These are phyloP conservation scores for Lipophrys pholis DNA, from an alignment of 2,113 vertebrate genomes.

Conservation along the genomic window DNA sequence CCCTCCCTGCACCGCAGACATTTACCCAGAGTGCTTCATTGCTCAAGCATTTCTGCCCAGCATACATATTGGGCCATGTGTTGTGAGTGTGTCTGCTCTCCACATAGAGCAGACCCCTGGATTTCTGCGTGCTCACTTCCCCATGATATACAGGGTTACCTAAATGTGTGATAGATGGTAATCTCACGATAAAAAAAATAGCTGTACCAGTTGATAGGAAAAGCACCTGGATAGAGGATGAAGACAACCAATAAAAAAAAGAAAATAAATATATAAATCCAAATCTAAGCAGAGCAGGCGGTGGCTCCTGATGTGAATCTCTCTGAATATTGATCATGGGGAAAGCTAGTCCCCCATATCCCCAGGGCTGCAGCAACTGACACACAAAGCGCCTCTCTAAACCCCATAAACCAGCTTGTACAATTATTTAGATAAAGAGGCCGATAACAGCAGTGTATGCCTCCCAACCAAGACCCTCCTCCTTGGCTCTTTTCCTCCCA, in stretches of 20 bases:
- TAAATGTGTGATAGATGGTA: constrained; percentile 57
- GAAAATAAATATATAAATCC: constrained; percentile 76
- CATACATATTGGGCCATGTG: constrained; percentile 47
- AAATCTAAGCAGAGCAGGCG: constrained; percentile 83
- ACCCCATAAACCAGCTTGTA: constrained; percentile 82
- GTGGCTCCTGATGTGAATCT: constrained; percentile 92
- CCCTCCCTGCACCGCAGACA: constrained; percentile 51
- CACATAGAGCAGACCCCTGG: constrained; percentile 33
- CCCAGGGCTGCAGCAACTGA: constrained; percentile 84
- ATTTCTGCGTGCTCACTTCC: constrained; percentile 48
- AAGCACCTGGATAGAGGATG: constrained; percentile 50
- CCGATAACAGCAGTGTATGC: constrained; percentile 81
- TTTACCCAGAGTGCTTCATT: constrained; percentile 65
- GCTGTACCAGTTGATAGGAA: constrained; percentile 51
- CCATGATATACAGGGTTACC: constrained; percentile 37
- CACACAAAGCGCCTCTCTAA: constrained; percentile 82
- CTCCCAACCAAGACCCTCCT: constrained; percentile 81
- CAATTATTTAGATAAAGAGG: constrained; percentile 87
- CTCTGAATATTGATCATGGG: constrained; percentile 94
- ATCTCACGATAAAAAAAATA: constrained; percentile 45
- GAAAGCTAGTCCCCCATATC: constrained; percentile 84
- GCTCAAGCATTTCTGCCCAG: constrained; percentile 39
- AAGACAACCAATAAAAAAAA: constrained; percentile 53
- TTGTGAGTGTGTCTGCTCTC: constrained; percentile 35
- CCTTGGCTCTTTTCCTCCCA: constrained; percentile 76